These are phyloP conservation scores for Glossosoma conforme DNA, from an alignment of 1,140 invertebrate genomes.

Conservation along the genomic window DNA sequence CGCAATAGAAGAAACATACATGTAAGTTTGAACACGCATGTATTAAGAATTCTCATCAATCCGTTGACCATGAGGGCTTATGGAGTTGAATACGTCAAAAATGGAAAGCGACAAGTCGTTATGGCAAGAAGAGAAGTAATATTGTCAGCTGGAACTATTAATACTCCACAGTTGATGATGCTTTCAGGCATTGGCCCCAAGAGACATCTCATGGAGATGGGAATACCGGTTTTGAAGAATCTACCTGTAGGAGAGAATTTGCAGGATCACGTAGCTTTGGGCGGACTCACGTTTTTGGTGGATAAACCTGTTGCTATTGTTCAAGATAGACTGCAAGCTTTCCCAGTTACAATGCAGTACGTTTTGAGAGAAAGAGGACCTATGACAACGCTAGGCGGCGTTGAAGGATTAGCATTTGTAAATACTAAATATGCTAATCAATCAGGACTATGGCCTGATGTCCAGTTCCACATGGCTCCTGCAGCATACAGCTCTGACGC, in stretches of 20 bases:
- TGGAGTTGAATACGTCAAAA: constrained; percentile 69
- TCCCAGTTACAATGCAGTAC: constrained; percentile 74
- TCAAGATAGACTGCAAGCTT: constrained; percentile 63
- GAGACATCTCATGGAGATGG: constrained; percentile 57
- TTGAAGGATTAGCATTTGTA: constrained; percentile 80
- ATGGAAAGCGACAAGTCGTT: constrained; percentile 61
- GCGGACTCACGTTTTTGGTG: constrained; percentile 73
- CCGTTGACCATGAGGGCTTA: constrained; percentile 65
- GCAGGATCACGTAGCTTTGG: constrained; percentile 67
- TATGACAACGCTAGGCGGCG: constrained; percentile 78
- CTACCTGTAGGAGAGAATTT: constrained; percentile 61
- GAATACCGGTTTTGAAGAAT: constrained; percentile 54
- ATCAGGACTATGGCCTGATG: constrained; percentile 70
- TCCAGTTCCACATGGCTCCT: constrained; percentile 84
- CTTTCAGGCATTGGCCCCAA: constrained; percentile 69
- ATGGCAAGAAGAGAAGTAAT: constrained; percentile 64
- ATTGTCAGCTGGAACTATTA: constrained; percentile 62
- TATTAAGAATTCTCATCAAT: constrained; percentile 66
- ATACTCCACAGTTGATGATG: constrained; percentile 66
- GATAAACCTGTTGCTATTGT: constrained; percentile 73
- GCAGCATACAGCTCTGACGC: constrained; percentile 77
- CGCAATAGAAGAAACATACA: constrained; percentile 74
- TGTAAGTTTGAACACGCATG: constrained; percentile 71
- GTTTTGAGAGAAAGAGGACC: constrained; percentile 70
- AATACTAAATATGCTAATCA: constrained; percentile 75